phyloP scores from a whole-genome alignment of 1,140 invertebrate genomes.

The Rhopalosiphum maidis region DNA sequence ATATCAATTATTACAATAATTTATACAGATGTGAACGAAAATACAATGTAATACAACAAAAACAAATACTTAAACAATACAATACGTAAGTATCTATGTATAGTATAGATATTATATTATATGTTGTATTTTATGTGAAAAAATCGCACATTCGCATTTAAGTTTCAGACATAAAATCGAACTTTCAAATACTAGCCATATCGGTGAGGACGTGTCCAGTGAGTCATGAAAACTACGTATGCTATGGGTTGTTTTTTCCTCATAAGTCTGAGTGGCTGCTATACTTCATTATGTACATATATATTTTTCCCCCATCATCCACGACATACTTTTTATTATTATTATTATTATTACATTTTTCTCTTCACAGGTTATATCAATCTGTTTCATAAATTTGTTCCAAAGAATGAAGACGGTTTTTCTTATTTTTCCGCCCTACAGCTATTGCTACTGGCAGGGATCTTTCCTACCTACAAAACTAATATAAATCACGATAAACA shows the following conservation, averaged over 20 bases:
- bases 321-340: conserved; percentile 5
- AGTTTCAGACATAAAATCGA: conserved; percentile 40
- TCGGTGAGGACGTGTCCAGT: conserved; percentile 44
- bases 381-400: conserved; percentile 35
- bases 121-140: background rate
- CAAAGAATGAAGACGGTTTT: background rate
- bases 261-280: background rate
- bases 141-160: background rate
- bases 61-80: background rate
- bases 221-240: conserved; percentile 37
- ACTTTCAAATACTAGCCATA: conserved; percentile 16
- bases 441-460: background rate
- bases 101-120: background rate
- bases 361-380: background rate
- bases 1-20: background rate
- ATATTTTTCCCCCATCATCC: background rate
- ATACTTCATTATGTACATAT: conserved; percentile 29
- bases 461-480: background rate
- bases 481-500: conserved; percentile 49
- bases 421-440: background rate
- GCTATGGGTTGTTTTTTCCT: background rate
- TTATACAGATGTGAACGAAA: background rate
- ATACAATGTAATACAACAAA: background rate
- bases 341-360: conserved; percentile 32
- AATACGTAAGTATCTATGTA: background rate